These are phyloP conservation scores for Antigone vipio DNA, from an alignment of 2,113 vertebrate genomes.

Conservation along the genomic window DNA sequence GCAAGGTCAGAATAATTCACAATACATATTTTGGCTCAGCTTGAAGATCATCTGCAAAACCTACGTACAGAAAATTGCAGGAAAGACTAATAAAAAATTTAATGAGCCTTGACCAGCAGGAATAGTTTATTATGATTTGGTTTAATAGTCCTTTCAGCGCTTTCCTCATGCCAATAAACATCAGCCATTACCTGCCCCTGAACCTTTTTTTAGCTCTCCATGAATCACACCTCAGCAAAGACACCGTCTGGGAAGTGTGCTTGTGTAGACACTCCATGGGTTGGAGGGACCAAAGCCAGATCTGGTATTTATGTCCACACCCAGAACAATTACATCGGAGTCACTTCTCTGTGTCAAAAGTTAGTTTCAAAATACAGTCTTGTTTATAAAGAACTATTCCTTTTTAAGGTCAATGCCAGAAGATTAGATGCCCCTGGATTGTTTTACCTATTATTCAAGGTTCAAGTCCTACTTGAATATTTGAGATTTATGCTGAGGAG, in stretches of 20 bases:
- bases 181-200: background rate
- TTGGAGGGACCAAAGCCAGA: background rate
- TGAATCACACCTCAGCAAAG: background rate
- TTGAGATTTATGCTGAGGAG: background rate
- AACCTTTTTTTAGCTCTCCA: background rate
- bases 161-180: background rate
- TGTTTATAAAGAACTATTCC: background rate
- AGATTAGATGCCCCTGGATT: background rate
- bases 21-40: background rate
- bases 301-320: background rate
- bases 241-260: background rate
- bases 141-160: background rate
- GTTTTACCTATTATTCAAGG: background rate
- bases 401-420: background rate
- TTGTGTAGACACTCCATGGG: background rate
- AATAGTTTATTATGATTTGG: background rate
- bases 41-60: conserved; percentile 5
- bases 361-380: background rate
- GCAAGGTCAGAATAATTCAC: background rate
- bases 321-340: background rate
- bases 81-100: background rate
- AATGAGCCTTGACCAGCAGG: background rate
- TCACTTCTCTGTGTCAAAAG: background rate
- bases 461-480: background rate
- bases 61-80: background rate